phyloP scores from a whole-genome alignment of 2,888 invertebrate genomes.

The Rhopalosiphum nymphaeae region DNA sequence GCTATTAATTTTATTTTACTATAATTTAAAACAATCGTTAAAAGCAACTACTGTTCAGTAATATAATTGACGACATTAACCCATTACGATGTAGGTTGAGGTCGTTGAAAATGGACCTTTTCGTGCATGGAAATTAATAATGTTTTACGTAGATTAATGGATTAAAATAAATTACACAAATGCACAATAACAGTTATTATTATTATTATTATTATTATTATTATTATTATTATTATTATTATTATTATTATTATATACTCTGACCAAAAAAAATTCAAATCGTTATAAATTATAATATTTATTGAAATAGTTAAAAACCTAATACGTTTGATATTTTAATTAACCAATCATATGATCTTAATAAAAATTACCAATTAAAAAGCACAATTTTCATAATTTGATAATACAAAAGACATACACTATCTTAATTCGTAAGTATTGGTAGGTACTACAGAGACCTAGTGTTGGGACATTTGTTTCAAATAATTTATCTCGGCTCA shows the following conservation, averaged over 20 bases:
- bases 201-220: too few relatives aligned
- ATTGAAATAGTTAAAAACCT: neutral
- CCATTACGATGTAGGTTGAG: conserved; percentile 1
- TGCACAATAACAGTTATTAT: neutral
- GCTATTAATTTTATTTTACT: neutral
- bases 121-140: neutral
- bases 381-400: neutral
- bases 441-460: neutral
- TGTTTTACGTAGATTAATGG: neutral
- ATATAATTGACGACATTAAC: conserved; percentile 7
- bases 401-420: neutral
- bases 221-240: too few relatives aligned
- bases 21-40: neutral
- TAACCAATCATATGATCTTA: neutral
- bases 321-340: neutral
- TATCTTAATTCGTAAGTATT: neutral
- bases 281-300: neutral
- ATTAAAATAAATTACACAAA: conserved; percentile 7
- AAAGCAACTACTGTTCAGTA: neutral
- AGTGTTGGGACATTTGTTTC: neutral
- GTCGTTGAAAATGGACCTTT: neutral
- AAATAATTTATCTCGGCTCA: neutral
- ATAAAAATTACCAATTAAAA: neutral
- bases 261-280: neutral
- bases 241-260: neutral